Conservation (phyloP, 1,140 invertebrate species). For the Eumeta japonica region DNA sequence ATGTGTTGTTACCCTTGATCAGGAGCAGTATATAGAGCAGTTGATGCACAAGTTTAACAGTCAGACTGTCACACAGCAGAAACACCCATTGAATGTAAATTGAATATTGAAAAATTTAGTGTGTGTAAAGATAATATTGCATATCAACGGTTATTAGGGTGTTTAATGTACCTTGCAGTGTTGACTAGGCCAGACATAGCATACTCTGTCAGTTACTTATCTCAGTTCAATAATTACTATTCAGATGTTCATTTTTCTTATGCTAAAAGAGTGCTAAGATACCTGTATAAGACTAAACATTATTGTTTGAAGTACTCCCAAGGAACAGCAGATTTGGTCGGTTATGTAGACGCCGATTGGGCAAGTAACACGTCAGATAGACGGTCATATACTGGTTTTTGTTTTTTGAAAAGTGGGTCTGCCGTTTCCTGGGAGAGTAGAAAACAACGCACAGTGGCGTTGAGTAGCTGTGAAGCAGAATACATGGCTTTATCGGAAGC, state of each 20-base stretch:
- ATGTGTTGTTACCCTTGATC: background rate
- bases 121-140: too few species aligned
- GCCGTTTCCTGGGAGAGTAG: too few species aligned
- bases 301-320: constrained; percentile 4
- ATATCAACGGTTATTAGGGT: constrained; percentile 1
- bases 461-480: background rate
- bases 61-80: background rate
- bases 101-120: too few species aligned
- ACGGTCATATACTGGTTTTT: constrained; percentile 22
- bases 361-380: constrained; percentile 15
- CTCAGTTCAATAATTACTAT: constrained; percentile 2
- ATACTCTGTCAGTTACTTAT: background rate
- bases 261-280: constrained; percentile 2
- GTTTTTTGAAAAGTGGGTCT: too few species aligned
- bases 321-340: constrained; percentile 6
- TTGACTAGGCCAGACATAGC: constrained; percentile 1
- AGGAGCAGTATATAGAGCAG: background rate
- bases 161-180: background rate
- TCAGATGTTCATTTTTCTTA: background rate
- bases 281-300: background rate
- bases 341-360: constrained; percentile 21
- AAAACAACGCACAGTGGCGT: background rate
- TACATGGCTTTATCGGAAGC: constrained; percentile 1
- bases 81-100: too few species aligned
- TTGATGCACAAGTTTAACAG: background rate